These are phyloP conservation scores for Pseudomyrmex sp. DNA, from an alignment of 1,140 invertebrate genomes.

Conservation along the genomic window DNA sequence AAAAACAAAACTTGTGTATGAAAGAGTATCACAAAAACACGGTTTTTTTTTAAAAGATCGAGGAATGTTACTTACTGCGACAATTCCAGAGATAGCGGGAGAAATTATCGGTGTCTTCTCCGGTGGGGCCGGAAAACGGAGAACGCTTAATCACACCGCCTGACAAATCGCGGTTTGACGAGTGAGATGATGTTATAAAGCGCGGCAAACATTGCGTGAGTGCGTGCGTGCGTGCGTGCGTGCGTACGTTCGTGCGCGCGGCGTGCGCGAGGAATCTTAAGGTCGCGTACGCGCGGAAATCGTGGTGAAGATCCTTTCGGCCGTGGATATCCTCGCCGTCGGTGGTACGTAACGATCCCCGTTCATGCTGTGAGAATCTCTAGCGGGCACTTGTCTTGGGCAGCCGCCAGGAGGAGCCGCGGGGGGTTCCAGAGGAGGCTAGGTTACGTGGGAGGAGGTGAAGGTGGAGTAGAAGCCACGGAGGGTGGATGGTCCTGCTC, in stretches of 20 bases:
- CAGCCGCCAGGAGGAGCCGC: conserved; percentile 79
- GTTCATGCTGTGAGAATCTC: conserved; percentile 84
- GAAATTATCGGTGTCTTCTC: conserved; percentile 16
- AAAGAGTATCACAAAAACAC: not conserved
- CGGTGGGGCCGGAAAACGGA: conserved; percentile 13
- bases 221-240: conserved; percentile 59
- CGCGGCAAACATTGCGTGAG: conserved; percentile 48
- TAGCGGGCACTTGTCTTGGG: conserved; percentile 84
- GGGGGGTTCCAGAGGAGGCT: conserved; percentile 74
- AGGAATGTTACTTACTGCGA: conserved; percentile 64
- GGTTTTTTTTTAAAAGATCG: not conserved
- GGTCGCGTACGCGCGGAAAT: conserved; percentile 72
- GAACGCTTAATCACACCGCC: conserved; percentile 60
- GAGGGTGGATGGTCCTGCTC: conserved; percentile 66
- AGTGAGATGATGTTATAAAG: not conserved
- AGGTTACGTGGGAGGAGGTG: conserved; percentile 63
- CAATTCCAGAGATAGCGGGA: conserved; percentile 25
- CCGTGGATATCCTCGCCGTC: conserved; percentile 75
- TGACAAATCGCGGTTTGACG: conserved; percentile 36
- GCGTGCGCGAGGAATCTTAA: conserved; percentile 41
- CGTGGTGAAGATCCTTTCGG: conserved; percentile 76
- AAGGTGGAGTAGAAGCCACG: conserved; percentile 70
- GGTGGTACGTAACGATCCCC: conserved; percentile 82
- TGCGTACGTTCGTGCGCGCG: conserved; percentile 31
- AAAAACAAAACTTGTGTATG: no score